Base-by-base conservation (phyloP, 2,888 invertebrate species). In the Eumacrocentrus americanus region DNA sequence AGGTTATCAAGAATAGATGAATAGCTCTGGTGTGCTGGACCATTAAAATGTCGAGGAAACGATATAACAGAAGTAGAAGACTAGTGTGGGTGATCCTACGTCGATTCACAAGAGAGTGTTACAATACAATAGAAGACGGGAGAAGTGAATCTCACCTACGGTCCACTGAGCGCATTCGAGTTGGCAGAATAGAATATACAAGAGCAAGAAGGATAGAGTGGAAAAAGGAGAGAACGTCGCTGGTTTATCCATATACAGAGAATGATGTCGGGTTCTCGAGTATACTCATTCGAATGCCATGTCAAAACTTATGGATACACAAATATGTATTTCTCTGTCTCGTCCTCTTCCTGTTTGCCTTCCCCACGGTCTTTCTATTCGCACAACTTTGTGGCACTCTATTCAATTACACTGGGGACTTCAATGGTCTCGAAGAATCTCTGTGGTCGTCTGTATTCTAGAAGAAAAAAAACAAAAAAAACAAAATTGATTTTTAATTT, bases 391-490 rank as follows among this genome's bases (percentile, higher is more conserved):
- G 58, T 53, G 59, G 67, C 70, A 74, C 73, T 74, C 74, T 72
- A 73, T 74, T 74, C 70, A 74, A 74, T 74, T 74, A 74, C 72
- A 73, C 68, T 60, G 62, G 71, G 70, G 72, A 71, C 59, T 37
- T 63, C 50, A 40, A 35, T 56, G 58, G 62, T 60, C 60, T 63
- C 47, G 42, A 48, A 23, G 25, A 20, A 47, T 50, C 25, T 46
- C n/a, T 7, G 20, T 25, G 29, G 46, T 25, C 12, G 20, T 34
- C 34, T 6, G 46, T 20, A 34, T 55, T 18, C n/a, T 34, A 20
- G 20, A 20, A 42, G 16, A 2, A 42, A n/a, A n/a, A n/a, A n/a
- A n/a, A n/a, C n/a, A n/a, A n/a, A n/a, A n/a, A n/a, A n/a, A n/a
- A n/a, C n/a, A n/a, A n/a, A n/a, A n/a, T n/a, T n/a, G n/a, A n/a